Base-by-base conservation (phyloP, 1,140 invertebrate species). In the Contarinia nasturtii region DNA sequence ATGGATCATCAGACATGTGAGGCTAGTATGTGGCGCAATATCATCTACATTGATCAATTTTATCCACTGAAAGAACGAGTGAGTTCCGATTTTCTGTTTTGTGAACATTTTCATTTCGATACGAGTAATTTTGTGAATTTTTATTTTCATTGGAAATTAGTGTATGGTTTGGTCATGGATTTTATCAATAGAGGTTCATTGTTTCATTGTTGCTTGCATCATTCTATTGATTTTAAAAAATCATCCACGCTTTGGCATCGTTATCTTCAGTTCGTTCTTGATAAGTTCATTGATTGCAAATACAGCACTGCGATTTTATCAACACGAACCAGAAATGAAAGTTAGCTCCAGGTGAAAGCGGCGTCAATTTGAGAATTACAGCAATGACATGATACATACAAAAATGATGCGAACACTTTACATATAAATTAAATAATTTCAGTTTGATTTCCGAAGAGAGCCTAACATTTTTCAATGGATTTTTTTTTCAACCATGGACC, bases 401-500 rank as follows among this genome's bases (percentile, higher is more conserved):
- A n/a, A n/a, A n/a, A n/a, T n/a, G n/a, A n/a, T n/a, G n/a, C n/a
- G n/a, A n/a, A n/a, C n/a, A n/a, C n/a, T n/a, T n/a, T n/a, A n/a
- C n/a, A n/a, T n/a, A n/a, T n/a, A n/a, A n/a, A n/a, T n/a, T n/a
- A n/a, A n/a, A n/a, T n/a, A n/a, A n/a, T 45, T 45, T 11, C 19
- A 47, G 36, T 36, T 22, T 36, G 7, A 40, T 8, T n/a, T 4
- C 12, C 14, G 45, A 44, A 21, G 18, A 44, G 2, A 8, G 33
- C 2, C 12, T 49, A 2, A 14, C 47, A 0, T 17, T 46, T 11
- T 52, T 54, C 38, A 49, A 54, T 49, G 43, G 52, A 33, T 33
- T 67, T 12, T 65, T 64, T 41, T 64, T 67, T 45, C 66, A 68
- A 47, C 61, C 65, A 3, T 67, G 63, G 58, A 57, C 59, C 0